These are phyloP conservation scores for Hoplostethus mediterraneus DNA, from an alignment of 2,797 vertebrate species.

Conservation along the genomic window DNA sequence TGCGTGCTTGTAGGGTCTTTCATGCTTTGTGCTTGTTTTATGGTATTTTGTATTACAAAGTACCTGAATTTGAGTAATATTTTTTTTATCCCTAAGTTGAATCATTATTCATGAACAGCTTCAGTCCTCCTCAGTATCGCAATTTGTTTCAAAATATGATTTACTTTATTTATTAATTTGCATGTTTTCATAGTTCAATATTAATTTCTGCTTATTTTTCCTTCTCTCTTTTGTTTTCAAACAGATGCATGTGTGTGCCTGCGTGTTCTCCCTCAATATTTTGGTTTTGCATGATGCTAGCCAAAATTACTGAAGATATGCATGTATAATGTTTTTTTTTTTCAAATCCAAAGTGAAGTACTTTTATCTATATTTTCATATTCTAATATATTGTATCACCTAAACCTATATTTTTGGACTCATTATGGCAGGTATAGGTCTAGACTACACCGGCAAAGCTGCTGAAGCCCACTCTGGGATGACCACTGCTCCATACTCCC, in stretches of 20 bases:
- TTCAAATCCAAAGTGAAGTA: constrained; percentile 82
- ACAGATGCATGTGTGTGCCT: constrained; percentile 96
- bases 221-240: constrained; percentile 84
- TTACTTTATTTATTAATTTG: constrained; percentile 74
- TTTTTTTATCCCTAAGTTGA: constrained; percentile 18
- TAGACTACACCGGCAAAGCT: constrained; percentile 98
- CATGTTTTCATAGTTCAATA: constrained; percentile 70
- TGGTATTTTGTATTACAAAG: constrained; percentile 23
- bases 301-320: constrained; percentile 87
- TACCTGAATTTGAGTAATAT: not conserved
- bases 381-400: constrained; percentile 66
- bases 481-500: constrained; percentile 89
- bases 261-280: constrained; percentile 93
- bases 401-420: constrained; percentile 77
- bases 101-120: constrained; percentile 29
- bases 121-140: too few relatives aligned
- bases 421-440: constrained; percentile 95
- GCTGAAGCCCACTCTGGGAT: constrained; percentile 87
- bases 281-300: constrained; percentile 91
- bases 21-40: constrained; percentile 64
- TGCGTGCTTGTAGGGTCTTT: constrained; percentile 77
- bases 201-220: constrained; percentile 79
- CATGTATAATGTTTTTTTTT: constrained; percentile 84
- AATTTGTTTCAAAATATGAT: constrained; percentile 28
- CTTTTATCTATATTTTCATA: constrained; percentile 61